These are phyloP conservation scores for Zygothrica quintamaculata DNA, from an alignment of 2,888 invertebrate genomes.

Conservation along the genomic window DNA sequence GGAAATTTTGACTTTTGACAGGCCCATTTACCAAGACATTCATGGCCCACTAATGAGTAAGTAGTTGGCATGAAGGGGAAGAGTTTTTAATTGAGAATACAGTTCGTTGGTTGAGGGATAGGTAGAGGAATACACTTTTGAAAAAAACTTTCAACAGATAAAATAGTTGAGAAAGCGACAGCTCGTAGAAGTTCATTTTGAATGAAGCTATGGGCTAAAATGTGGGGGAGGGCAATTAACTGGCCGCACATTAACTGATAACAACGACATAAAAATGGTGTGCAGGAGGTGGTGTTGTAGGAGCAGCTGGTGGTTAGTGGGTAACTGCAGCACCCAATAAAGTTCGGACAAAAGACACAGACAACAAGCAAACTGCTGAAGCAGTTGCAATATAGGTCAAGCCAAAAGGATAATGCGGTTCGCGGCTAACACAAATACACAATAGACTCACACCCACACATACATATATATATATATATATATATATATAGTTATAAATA, in stretches of 20 bases:
- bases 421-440: conserved; percentile 44
- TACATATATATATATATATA: too few relatives aligned
- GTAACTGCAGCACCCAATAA: conserved; percentile 40
- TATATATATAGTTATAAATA: too few relatives aligned
- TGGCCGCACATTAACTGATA: conserved; percentile 71
- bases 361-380: conserved; percentile 24
- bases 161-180: conserved; percentile 59
- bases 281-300: not conserved
- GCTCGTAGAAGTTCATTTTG: conserved; percentile 50
- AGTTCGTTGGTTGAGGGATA: not conserved
- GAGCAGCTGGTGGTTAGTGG: not conserved
- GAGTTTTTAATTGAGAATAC: conserved; percentile 4
- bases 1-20: conserved; percentile 66
- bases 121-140: conserved; percentile 7
- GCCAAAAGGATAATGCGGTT: conserved; percentile 70
- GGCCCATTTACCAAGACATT: conserved; percentile 47
- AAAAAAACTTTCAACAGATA: conserved; percentile 56
- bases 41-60: conserved; percentile 62
- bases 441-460: conserved; percentile 10
- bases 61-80: not conserved
- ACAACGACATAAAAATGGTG: conserved; percentile 33
- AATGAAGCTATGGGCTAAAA: not conserved
- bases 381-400: conserved; percentile 68
- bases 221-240: conserved; percentile 59
- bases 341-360: conserved; percentile 58